These are phyloP conservation scores for Timema cristinae DNA, from an alignment of 2,888 invertebrate species.

Conservation along the genomic window DNA sequence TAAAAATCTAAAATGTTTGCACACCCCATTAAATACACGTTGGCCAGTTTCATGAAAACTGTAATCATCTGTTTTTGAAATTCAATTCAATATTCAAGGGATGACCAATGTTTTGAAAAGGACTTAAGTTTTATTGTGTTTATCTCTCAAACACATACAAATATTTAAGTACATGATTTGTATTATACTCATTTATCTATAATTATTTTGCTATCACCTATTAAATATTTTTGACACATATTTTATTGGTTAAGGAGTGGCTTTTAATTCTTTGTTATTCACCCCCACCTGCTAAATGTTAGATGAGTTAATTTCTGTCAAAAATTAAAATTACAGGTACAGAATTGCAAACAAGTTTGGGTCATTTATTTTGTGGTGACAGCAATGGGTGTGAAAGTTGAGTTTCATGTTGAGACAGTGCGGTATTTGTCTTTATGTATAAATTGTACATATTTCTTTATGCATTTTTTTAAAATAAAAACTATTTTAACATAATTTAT, in stretches of 20 bases:
- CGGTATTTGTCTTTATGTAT: slow-evolving; percentile 29
- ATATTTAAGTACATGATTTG: not conserved
- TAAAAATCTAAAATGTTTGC: too few relatives aligned
- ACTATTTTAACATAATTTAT: slow-evolving; percentile 25
- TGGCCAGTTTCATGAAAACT: too few relatives aligned
- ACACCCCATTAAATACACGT: too few relatives aligned
- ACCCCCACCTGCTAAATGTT: not conserved
- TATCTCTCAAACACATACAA: too few relatives aligned
- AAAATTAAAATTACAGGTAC: not conserved
- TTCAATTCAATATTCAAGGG: too few relatives aligned
- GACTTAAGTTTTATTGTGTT: too few relatives aligned
- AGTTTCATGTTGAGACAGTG: slow-evolving; percentile 24
- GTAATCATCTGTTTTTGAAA: too few relatives aligned
- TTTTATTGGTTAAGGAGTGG: slow-evolving; percentile 17
- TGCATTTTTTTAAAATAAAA: slow-evolving; percentile 27
- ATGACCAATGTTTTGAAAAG: too few relatives aligned
- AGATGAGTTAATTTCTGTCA: slow-evolving; percentile 16
- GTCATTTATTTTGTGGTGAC: not conserved
- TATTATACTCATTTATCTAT: slow-evolving; percentile 16
- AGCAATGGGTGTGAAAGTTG: slow-evolving; percentile 22
- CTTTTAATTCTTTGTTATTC: slow-evolving; percentile 15
- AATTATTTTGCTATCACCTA: not conserved
- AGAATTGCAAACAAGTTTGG: slow-evolving; percentile 7
- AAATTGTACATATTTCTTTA: slow-evolving; percentile 29
- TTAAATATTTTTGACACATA: too few relatives aligned